phyloP scores from a whole-genome alignment of 1,140 invertebrate genomes.

The Aphis gossypii region DNA sequence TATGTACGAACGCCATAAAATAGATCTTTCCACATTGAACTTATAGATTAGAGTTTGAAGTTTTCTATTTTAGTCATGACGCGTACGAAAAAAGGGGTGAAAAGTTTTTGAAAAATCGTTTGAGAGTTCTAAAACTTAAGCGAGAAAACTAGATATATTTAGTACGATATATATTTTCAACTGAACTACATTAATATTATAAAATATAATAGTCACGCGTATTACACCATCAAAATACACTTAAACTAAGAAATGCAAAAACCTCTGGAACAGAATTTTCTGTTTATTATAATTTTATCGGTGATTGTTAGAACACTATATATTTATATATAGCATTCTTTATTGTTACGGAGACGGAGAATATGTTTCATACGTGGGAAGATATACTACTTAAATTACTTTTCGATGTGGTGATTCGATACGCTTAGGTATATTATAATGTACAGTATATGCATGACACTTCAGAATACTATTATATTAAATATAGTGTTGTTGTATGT shows the following conservation, averaged over 20 bases:
- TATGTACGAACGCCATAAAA: background rate
- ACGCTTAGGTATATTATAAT: background rate
- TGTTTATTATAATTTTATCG: background rate
- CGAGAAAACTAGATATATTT: background rate
- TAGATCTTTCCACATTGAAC: background rate
- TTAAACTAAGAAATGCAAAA: background rate
- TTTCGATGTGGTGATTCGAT: slow-evolving; percentile 29
- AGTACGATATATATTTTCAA: background rate
- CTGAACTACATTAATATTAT: background rate
- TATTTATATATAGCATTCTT: background rate
- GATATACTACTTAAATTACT: background rate
- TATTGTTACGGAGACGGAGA: background rate
- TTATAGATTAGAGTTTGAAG: background rate
- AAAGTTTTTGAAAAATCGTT: slow-evolving; percentile 1
- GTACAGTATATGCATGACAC: background rate
- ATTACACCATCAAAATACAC: background rate
- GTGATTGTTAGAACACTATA: background rate
- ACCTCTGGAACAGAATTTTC: background rate
- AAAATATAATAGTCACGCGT: background rate
- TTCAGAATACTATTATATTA: background rate
- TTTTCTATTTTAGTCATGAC: slow-evolving; percentile 10
- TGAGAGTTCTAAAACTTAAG: background rate
- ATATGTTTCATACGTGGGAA: slow-evolving; percentile 28
- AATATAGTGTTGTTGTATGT: background rate
- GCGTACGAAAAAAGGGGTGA: background rate